Evolutionary conservation across 2,888 invertebrate species (phyloP).

Genomic region (Polydrusus pterygomalis): DNA sequence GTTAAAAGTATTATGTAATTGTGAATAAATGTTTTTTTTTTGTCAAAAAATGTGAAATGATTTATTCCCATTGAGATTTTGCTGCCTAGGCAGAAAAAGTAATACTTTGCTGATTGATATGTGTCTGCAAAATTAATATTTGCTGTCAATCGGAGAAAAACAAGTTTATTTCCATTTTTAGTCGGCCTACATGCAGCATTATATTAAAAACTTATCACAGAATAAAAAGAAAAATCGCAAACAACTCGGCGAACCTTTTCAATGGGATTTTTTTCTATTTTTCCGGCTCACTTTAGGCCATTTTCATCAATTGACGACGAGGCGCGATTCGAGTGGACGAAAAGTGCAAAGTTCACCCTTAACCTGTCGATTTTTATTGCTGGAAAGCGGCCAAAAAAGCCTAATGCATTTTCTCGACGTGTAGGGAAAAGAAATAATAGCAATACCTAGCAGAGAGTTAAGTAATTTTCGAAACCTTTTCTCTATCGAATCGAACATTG

Average conservation of each 20-base stretch:
- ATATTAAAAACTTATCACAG: conserved; percentile 1
- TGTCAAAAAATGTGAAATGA: no score
- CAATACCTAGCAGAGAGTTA: conserved; percentile 23
- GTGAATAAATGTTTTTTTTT: no score
- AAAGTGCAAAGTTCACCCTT: conserved; percentile 41
- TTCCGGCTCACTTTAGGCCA: conserved; percentile 18
- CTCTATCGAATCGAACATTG: conserved; percentile 11
- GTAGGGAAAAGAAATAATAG: conserved; percentile 34
- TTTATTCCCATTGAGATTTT: no score
- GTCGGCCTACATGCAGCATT: not conserved
- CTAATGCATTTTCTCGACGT: conserved; percentile 45
- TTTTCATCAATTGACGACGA: conserved; percentile 27
- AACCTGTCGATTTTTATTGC: conserved; percentile 46
- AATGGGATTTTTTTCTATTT: conserved; percentile 22
- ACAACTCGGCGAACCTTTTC: conserved; percentile 14
- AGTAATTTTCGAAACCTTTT: conserved; percentile 37
- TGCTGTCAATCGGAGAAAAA: not conserved
- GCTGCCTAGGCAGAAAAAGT: no score
- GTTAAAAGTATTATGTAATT: no score
- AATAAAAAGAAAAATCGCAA: conserved; percentile 12
- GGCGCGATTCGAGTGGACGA: conserved; percentile 23
- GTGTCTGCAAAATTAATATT: no score
- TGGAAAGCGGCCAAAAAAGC: conserved; percentile 42
- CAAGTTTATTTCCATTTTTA: no score
- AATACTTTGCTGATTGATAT: no score